These are phyloP conservation scores for Stercorarius parasiticus DNA, from an alignment of 2,113 vertebrate species.

Conservation along the genomic window DNA sequence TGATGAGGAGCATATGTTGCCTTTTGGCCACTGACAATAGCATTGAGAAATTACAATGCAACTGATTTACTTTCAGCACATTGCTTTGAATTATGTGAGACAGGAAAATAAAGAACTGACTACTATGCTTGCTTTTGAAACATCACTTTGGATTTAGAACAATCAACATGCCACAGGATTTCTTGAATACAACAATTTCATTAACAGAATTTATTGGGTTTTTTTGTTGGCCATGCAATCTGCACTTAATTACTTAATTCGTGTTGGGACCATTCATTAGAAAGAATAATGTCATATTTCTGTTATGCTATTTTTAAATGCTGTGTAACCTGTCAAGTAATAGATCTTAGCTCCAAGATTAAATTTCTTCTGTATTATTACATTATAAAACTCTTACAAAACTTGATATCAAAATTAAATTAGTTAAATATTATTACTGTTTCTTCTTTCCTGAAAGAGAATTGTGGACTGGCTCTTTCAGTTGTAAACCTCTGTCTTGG, in stretches of 20 bases:
- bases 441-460: background rate
- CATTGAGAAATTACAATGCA: background rate
- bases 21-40: background rate
- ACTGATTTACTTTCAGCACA: background rate
- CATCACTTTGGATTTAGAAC: background rate
- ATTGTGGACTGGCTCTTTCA: background rate
- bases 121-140: background rate
- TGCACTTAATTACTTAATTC: background rate
- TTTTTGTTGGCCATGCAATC: background rate
- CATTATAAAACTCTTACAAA: background rate
- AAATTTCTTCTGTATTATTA: background rate
- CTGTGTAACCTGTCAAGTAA: background rate
- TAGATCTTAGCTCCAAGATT: background rate
- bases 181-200: background rate
- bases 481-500: background rate
- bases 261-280: background rate
- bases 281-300: background rate
- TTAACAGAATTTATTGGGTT: background rate
- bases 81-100: background rate
- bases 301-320: background rate
- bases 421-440: background rate
- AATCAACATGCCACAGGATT: background rate
- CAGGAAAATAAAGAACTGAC: background rate
- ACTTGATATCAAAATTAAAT: background rate
- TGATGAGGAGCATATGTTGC: background rate